A percentile compares a stretch with the other conserved stretches of the same genome.
Evolutionary conservation across 2,113 vertebrate species (phyloP).

Genomic region (Mustela lutreola): DNA sequence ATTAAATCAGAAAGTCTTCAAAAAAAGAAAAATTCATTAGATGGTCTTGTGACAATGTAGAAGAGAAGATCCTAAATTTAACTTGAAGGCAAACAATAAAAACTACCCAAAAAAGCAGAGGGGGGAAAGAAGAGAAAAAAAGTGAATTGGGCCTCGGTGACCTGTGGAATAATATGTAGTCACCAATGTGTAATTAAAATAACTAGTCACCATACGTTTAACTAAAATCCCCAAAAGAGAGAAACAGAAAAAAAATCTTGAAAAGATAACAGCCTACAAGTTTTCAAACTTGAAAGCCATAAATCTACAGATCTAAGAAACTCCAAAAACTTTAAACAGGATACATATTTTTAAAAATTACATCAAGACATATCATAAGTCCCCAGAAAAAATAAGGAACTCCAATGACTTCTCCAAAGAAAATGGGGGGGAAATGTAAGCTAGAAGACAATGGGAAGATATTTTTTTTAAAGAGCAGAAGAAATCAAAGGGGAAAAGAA

Average conservation of each 20-base stretch:
- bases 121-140: background rate
- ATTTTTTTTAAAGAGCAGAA: background rate
- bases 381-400: background rate
- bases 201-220: background rate
- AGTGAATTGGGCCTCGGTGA: background rate
- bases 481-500: background rate
- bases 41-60: background rate
- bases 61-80: background rate
- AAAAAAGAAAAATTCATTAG: background rate
- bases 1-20: background rate
- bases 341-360: background rate
- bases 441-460: background rate
- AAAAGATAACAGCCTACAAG: background rate
- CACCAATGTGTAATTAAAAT: background rate
- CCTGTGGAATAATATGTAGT: background rate
- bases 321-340: background rate
- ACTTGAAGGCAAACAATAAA: conserved; percentile 20
- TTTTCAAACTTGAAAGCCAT: conserved; percentile 36
- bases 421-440: background rate
- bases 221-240: background rate
- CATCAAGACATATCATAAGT: background rate
- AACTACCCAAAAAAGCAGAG: background rate
- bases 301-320: background rate
- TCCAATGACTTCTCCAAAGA: background rate
- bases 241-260: background rate